Evolutionary conservation across 2,797 vertebrate species (phyloP).

Genomic region (Coendou prehensilis): DNA sequence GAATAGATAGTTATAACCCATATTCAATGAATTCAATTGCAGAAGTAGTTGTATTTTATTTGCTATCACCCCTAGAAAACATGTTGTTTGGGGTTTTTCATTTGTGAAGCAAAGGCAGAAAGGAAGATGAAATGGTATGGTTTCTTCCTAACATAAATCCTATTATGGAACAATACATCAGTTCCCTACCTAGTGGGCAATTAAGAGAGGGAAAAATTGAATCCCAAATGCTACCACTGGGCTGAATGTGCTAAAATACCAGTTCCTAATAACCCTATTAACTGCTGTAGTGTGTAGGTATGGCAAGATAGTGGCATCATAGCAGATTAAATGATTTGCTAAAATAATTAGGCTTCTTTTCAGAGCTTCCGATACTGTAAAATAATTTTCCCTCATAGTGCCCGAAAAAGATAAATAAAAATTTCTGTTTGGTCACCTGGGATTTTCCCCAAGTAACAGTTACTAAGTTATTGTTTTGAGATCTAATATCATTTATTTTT

Average conservation of each 20-base stretch:
- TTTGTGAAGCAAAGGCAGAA: not conserved
- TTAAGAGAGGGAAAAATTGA: not conserved
- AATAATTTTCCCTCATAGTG: not conserved
- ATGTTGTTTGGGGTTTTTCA: not conserved
- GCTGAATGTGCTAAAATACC: not conserved
- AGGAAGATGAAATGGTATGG: not conserved
- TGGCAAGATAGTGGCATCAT: not conserved
- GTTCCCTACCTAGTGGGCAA: not conserved
- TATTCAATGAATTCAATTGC: not conserved
- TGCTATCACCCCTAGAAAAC: not conserved
- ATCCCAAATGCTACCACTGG: not conserved
- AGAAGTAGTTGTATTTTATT: not conserved
- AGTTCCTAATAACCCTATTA: not conserved
- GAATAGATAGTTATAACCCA: not conserved
- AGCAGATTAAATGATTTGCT: constrained; percentile 20
- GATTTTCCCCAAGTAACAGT: not conserved
- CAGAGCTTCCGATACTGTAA: not conserved
- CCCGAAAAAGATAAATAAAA: not conserved
- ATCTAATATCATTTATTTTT: constrained; percentile 19
- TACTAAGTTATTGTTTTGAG: not conserved
- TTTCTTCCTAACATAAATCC: not conserved
- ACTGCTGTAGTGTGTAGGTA: not conserved
- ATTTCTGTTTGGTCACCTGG: not conserved
- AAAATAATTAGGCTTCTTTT: not conserved
- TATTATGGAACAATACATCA: not conserved